Evolutionary conservation across 2,888 invertebrate genomes (phyloP).

Genomic region (Eristalis tenax): DNA sequence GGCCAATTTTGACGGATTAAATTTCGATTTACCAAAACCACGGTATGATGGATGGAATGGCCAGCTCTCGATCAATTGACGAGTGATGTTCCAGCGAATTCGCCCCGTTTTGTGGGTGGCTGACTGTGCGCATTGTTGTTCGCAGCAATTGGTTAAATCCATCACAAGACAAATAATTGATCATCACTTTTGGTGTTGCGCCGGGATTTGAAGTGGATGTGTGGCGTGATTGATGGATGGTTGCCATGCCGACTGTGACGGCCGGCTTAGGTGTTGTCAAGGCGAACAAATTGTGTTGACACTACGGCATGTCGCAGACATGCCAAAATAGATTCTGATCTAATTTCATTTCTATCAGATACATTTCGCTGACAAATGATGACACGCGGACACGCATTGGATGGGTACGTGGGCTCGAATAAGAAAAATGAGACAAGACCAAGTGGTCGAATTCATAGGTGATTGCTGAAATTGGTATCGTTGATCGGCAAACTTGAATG

Average conservation of each 20-base stretch:
- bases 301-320: not conserved
- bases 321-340: not conserved
- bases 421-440: too few relatives aligned
- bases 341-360: not conserved
- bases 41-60: conserved; percentile 44
- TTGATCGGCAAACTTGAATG: too few relatives aligned
- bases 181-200: conserved; percentile 34
- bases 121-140: conserved; percentile 8
- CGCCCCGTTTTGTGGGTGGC: conserved; percentile 33
- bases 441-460: too few relatives aligned
- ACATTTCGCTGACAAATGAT: not conserved
- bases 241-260: not conserved
- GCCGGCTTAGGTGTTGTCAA: not conserved
- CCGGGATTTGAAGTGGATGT: conserved; percentile 21
- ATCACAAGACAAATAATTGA: conserved; percentile 40
- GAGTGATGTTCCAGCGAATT: conserved; percentile 18
- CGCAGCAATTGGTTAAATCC: not conserved
- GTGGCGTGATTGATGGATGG: conserved; percentile 40
- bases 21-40: conserved; percentile 53
- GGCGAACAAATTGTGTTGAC: not conserved
- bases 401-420: too few relatives aligned
- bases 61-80: conserved; percentile 38
- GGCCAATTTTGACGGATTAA: conserved; percentile 59
- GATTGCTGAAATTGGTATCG: too few relatives aligned
- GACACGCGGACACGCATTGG: not conserved